Base-by-base conservation (phyloP, 2,113 vertebrate genomes). In the zebrafish (Danio rerio) region DNA sequence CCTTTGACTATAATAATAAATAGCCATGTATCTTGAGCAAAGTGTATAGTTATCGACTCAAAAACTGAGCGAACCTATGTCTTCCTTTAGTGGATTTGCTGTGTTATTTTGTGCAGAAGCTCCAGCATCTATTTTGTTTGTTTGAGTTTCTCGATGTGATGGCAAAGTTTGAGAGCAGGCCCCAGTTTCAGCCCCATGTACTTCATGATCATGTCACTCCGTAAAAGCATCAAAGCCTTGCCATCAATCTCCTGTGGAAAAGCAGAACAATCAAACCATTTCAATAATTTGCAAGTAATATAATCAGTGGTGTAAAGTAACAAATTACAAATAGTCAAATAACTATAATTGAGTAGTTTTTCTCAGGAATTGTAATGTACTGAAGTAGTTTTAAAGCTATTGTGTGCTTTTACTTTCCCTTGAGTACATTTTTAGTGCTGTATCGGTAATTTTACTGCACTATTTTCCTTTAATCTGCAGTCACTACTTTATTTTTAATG, bases 161-260 rank as follows among this genome's bases (percentile, higher is more conserved):
- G 94, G 86, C 96, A 97, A 70, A 99, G 88, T 88, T 98, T 99
- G 6, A 98, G 93, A 11, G 96, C 95, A 59, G 97, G 95, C 20
- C 97, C 98, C 82, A 99, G 92, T 89, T 98, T 98, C 85, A 99
- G 92, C 71, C 95, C 96, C 97, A 99, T 96, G 71, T 98, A 97
- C 92, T 97, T 99, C 95, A 98, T 98, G 52, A 98, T 94, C 94
- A 96, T 91, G 15, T 98, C 97, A 83, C 93, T 98, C 65, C 94
- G 94, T 87, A 99, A 94, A 80, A 98, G 90, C 66, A 99, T 92
- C 69, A 99, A 89, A 52, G 97, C 97, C 84, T 95, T 96, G 65
- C 98, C 98, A 87, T 99, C 97, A 13, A 99, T 98, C 88, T 99
- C 96, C 98, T 99, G 92, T 6, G 89, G 80, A 42, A 68, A 42